Evolutionary conservation across 2,797 vertebrate genomes (phyloP), one percentile per base, ranked within the genome.

Genomic region (Mus caroli): DNA sequence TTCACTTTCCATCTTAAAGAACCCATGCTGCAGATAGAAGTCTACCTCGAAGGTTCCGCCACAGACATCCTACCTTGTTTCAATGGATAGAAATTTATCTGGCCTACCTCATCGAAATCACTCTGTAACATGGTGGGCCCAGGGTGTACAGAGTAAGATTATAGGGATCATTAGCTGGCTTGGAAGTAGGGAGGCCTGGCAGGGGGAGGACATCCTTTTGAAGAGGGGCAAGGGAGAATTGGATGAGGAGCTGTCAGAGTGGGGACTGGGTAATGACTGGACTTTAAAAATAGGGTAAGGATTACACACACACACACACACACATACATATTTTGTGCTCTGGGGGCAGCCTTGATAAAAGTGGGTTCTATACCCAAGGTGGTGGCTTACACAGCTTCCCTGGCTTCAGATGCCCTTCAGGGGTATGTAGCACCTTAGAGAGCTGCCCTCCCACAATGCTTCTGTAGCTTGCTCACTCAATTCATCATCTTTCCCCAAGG

Each of bases 1-100:
- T 93, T 97, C 95, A 98, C 97, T 95, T 96, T 95, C 94, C 85
- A 90, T 97, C 95, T 98, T 96, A 86, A 96, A 89, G 97, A 98
- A 98, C 91, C 95, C 91, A 26, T 71, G 90, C 83, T 31, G n/a
- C 94, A 96, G 52, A 37, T 88, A 83, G 77, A 95, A 96, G 95
- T 73, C 69, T 91, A 71, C 90, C 71, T 87, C 46, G 0, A n/a
- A 34, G 95, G 69, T 95, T 94, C 79, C 97, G 14, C 43, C 92
- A 88, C n/a, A 96, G 98, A 97, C 88, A 96, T 40, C 52, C 96
- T 95, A 93, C 96, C 56, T 77, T 1, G 0, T 77, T 52, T 17
- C 22, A 37, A 1, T 20, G 76, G 6, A 10, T 58, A 75, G 73
- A 84, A 24, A 52, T 34, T 0, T 1, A n/a, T 50, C 54, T 40